Base-by-base conservation (phyloP, 2,888 invertebrate species). In the Sisyra terminalis region DNA sequence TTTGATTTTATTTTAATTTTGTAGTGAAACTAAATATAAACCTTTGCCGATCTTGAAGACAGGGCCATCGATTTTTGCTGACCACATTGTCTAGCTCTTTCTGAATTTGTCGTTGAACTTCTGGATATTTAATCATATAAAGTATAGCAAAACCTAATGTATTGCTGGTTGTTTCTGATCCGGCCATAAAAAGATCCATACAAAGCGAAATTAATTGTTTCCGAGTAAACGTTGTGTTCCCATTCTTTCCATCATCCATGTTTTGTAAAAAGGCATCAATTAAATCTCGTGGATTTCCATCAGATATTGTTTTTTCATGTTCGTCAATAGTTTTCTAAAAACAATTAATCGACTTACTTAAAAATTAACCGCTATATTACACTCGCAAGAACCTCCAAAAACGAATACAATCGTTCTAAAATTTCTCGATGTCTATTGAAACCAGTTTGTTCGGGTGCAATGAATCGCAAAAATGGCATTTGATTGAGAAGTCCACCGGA, bases 401-500 rank as follows among this genome's bases (percentile, higher is more conserved):
- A 73, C 15, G 59, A 55, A 52, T 70, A 70, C 45, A 78, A 60
- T 48, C 69, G 67, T 11, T 58, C 48, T 43, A 74, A 66, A 18
- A 71, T 64, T 6, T 58, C 58, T 40, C 62, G 59, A 14, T 76
- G 61, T 8, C 70, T 57, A 1, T 64, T 64, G 55, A 77, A 83
- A 1, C 80, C 81, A 42, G 70, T 72, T 15, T 64, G 51, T 45
- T 71, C 63, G 0, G 82, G 82, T 3, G 73, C 69, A 7, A 83
- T 48, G 52, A 68, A 73, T 43, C 82, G 65, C 43, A 79, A 57
- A 59, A 77, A 73, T 0, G 84, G 81, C 53, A 78, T 61, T 50
- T 78, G 74, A 49, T 78, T 79, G 7, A 83, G 55, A 44, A 78
- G 54, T 1, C 82, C 81, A 2, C 82, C 82, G 3, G 75, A 69